These are phyloP conservation scores for Gallinago nigripennis DNA, from an alignment of 2,797 vertebrate species.

Conservation along the genomic window DNA sequence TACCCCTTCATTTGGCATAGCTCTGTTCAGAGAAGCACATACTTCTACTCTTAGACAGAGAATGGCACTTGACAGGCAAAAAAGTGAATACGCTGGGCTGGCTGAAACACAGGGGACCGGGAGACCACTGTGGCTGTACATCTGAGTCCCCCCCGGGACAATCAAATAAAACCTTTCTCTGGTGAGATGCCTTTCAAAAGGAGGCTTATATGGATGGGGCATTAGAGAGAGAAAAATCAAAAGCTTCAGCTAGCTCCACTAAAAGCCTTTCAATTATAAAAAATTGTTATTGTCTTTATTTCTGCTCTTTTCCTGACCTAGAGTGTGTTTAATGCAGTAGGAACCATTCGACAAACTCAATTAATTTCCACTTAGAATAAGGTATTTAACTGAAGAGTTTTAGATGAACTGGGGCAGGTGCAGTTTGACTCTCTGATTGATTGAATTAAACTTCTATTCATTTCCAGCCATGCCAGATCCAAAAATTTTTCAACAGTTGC, in stretches of 20 bases:
- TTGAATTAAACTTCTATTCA: slow-evolving; percentile 44
- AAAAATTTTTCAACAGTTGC: not conserved
- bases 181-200: not conserved
- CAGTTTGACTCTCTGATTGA: slow-evolving; percentile 47
- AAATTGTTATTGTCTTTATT: slow-evolving; percentile 28
- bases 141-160: not conserved
- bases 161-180: not conserved
- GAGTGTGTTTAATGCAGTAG: slow-evolving; percentile 30
- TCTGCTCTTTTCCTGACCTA: slow-evolving; percentile 10
- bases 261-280: slow-evolving; percentile 33
- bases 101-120: accelerated
- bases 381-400: slow-evolving; percentile 53
- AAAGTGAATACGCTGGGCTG: not conserved
- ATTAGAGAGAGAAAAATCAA: not conserved
- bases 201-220: not conserved
- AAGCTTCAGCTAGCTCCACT: not conserved
- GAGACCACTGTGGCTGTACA: not conserved
- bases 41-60: not conserved
- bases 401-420: slow-evolving; percentile 22
- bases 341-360: slow-evolving; percentile 39
- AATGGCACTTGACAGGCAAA: not conserved
- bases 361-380: slow-evolving; percentile 66
- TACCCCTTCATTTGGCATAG: not conserved
- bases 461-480: slow-evolving; percentile 14
- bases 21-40: not conserved